Evolutionary conservation across 2,888 invertebrate genomes (phyloP).

Genomic region (Entomobrya multifasciata): DNA sequence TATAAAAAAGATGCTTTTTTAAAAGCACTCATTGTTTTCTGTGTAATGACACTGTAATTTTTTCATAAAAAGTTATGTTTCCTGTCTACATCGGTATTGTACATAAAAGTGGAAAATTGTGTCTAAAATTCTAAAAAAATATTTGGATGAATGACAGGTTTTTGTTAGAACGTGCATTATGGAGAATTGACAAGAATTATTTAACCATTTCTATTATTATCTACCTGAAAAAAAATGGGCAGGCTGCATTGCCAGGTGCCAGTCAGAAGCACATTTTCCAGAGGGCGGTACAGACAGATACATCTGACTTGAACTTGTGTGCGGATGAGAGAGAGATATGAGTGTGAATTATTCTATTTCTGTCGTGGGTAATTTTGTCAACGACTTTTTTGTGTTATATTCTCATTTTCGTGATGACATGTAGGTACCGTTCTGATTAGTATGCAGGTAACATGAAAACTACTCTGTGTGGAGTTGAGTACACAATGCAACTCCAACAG

Average conservation of each 20-base stretch:
- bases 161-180: not conserved
- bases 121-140: no score
- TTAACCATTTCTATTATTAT: no score
- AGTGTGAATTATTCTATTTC: no score
- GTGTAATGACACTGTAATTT: conserved; percentile 39
- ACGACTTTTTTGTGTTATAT: not conserved
- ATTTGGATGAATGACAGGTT: no score
- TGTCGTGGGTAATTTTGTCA: not conserved
- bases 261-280: no score
- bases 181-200: not conserved
- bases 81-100: conserved; percentile 32
- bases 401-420: not conserved
- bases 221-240: no score
- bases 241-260: no score
- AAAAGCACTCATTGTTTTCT: not conserved
- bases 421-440: not conserved
- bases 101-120: no score
- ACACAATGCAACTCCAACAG: conserved; percentile 55
- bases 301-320: no score
- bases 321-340: no score
- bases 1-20: no score
- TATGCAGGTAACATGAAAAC: conserved; percentile 24
- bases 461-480: not conserved
- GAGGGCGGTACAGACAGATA: no score
- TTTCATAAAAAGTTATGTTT: conserved; percentile 67